A percentile compares a stretch with the other conserved stretches of the same genome.
Conservation (phyloP, 2,797 vertebrate genomes). For the Yasuhikotakia modesta region DNA sequence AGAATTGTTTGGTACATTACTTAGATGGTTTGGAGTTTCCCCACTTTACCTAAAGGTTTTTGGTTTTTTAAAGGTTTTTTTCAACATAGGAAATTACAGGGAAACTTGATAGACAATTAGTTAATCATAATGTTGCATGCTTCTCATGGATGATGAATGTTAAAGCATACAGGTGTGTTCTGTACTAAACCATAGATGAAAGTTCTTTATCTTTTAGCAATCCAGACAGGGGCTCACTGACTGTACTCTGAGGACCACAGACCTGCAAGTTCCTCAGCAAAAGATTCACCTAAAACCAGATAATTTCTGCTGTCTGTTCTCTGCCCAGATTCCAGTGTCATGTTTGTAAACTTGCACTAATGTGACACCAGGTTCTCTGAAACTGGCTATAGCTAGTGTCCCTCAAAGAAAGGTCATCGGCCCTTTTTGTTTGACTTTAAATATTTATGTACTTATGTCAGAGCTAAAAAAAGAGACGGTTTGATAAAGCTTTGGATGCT, state of each 20-base stretch:
- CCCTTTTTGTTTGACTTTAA: conserved; percentile 75
- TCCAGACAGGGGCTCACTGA: no score
- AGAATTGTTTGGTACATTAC: not conserved
- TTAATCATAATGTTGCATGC: not conserved
- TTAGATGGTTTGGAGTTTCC: no score
- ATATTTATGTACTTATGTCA: conserved; percentile 60
- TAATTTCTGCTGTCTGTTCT: conserved; percentile 2
- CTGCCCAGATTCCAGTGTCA: not conserved
- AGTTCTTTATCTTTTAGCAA: conserved; percentile 1
- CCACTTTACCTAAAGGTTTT: no score
- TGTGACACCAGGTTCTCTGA: conserved; percentile 55
- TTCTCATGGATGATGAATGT: not conserved
- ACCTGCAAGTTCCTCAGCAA: not conserved
- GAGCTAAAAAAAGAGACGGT: conserved; percentile 45
- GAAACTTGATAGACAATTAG: not conserved
- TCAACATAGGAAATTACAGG: no score
- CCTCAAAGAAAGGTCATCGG: conserved; percentile 76
- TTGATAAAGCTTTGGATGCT: conserved; percentile 29
- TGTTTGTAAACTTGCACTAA: conserved; percentile 15
- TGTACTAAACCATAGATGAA: conserved; percentile 20
- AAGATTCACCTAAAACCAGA: conserved; percentile 4
- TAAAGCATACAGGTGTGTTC: conserved; percentile 38
- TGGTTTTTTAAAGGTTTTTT: no score
- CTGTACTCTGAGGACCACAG: no score
- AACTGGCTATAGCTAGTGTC: conserved; percentile 62